Percentiles rank a stretch among this genome's conserved stretches.
These are phyloP conservation scores for Drosophila anomalata DNA, from an alignment of 2,888 invertebrate genomes.

Conservation along the genomic window DNA sequence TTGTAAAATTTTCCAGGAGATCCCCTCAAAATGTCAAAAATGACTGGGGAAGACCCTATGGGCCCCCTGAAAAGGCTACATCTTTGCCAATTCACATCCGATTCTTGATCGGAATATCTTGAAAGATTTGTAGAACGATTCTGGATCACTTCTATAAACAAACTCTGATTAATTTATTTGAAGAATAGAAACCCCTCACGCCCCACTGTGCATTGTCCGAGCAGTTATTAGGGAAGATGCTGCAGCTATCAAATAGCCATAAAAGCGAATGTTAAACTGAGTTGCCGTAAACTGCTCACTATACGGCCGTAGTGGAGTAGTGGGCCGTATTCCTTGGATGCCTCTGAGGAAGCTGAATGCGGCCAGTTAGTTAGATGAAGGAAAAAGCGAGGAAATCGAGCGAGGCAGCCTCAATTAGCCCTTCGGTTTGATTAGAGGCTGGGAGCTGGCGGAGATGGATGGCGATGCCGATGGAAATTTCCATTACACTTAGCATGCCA, in stretches of 20 bases:
- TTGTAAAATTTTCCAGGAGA: too few relatives aligned
- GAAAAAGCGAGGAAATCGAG: conserved; percentile 7
- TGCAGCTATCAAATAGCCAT: conserved; percentile 65
- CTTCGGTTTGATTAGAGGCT: conserved; percentile 32
- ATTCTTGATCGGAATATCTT: neutral
- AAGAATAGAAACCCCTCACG: neutral
- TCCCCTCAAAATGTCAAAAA: too few relatives aligned
- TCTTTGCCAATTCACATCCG: too few relatives aligned
- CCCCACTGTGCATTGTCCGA: conserved; percentile 27
- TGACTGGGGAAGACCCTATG: too few relatives aligned
- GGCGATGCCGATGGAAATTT: conserved; percentile 14
- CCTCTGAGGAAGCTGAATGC: conserved; percentile 4
- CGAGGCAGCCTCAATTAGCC: conserved; percentile 29
- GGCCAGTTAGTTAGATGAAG: neutral
- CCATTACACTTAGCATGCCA: conserved; percentile 48
- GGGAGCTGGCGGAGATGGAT: neutral
- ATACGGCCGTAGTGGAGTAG: conserved; percentile 14
- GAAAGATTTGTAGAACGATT: neutral
- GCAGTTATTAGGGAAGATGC: conserved; percentile 60
- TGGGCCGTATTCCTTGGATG: conserved; percentile 21
- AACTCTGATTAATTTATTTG: conserved; percentile 3
- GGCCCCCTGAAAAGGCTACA: too few relatives aligned
- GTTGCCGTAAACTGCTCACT: conserved; percentile 45
- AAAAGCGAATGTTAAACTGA: conserved; percentile 64
- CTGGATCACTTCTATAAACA: neutral